Conservation (phyloP, 2,113 vertebrate species). For the Paramisgurnus dabryanus region DNA sequence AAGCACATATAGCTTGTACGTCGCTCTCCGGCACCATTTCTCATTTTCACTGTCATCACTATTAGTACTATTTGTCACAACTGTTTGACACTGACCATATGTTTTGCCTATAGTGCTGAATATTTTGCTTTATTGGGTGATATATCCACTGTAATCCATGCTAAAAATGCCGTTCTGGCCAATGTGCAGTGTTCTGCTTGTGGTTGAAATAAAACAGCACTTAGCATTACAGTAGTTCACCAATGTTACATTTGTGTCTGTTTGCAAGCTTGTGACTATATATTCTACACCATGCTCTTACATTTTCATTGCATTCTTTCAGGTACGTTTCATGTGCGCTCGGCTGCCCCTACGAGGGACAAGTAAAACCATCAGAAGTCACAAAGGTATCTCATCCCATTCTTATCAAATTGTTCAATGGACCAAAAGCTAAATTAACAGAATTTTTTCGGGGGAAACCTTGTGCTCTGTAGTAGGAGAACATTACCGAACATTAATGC, state of each 20-base stretch:
- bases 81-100: constrained; percentile 31
- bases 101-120: constrained; percentile 24
- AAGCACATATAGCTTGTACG: constrained; percentile 49
- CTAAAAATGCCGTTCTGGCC: not conserved
- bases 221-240: not conserved
- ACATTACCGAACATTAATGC: too few relatives aligned
- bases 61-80: constrained; percentile 34
- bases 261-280: not conserved
- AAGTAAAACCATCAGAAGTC: constrained; percentile 81
- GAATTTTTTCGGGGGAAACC: too few relatives aligned
- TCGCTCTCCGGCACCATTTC: constrained; percentile 41
- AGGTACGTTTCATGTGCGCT: constrained; percentile 93
- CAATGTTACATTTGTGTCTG: not conserved
- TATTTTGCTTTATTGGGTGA: constrained; percentile 33
- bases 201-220: constrained; percentile 16
- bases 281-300: not conserved
- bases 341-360: constrained; percentile 91
- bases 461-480: too few relatives aligned
- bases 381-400: constrained; percentile 77
- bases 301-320: constrained; percentile 16
- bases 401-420: not conserved
- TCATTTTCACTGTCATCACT: constrained; percentile 48
- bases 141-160: constrained; percentile 14
- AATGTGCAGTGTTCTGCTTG: not conserved
- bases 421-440: not conserved